phyloP scores from a whole-genome alignment of 2,888 invertebrate genomes.

The Atherix ibis region DNA sequence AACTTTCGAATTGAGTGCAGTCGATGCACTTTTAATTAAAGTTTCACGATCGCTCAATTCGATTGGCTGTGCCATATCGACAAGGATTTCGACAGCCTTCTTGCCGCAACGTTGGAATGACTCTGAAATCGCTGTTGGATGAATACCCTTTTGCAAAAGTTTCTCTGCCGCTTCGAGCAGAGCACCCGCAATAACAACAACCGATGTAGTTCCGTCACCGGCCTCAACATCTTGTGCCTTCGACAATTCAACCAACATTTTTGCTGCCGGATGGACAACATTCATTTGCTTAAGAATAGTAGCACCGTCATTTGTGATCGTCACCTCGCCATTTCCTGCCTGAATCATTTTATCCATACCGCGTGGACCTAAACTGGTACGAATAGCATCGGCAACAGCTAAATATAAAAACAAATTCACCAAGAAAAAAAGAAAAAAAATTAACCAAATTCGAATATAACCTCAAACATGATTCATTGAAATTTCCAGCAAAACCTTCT shows the following conservation, averaged over 20 bases:
- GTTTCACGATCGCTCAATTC: slow-evolving; percentile 75
- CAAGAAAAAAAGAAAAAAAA: slow-evolving; percentile 20
- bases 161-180: slow-evolving; percentile 88
- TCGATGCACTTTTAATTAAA: slow-evolving; percentile 88
- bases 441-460: too few relatives aligned
- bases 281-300: slow-evolving; percentile 98
- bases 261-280: slow-evolving; percentile 95
- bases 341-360: slow-evolving; percentile 99
- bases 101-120: slow-evolving; percentile 63
- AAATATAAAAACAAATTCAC: too few relatives aligned
- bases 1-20: slow-evolving; percentile 95
- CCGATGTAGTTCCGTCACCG: slow-evolving; percentile 98
- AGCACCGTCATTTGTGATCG: slow-evolving; percentile 99
- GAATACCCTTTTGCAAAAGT: slow-evolving; percentile 83
- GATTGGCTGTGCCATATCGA: slow-evolving; percentile 70
- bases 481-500: slow-evolving; percentile 12
- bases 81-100: slow-evolving; percentile 46
- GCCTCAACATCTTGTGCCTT: slow-evolving; percentile 98
- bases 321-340: slow-evolving; percentile 91
- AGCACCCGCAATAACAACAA: slow-evolving; percentile 94
- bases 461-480: slow-evolving; percentile 5
- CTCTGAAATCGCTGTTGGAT: slow-evolving; percentile 95
- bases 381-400: slow-evolving; percentile 98
- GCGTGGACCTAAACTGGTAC: slow-evolving; percentile 94
- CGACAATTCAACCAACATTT: slow-evolving; percentile 97